Base-by-base conservation (phyloP, 64 coral and sea anemone genomes). In the Stylophora pistillata region DNA sequence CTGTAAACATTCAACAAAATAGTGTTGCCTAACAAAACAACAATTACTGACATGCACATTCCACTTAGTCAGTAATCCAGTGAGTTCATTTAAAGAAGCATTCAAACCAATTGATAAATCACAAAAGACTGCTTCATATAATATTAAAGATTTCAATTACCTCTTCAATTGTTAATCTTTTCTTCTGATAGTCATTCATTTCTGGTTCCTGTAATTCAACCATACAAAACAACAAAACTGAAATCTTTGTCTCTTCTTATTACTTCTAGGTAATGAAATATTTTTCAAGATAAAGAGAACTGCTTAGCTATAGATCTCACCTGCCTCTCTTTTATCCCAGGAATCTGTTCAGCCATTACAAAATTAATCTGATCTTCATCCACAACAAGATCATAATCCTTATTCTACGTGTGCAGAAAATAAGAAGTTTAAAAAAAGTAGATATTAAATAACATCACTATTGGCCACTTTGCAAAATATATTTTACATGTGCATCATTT, bases 281-380 rank as follows among this genome's bases (percentile, higher is more conserved):
- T 7, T 15, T 0, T 20, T 85, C 18, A 69, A 34, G 54, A 25
- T 27, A 15, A 14, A 74, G 7, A 47, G 37, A 47, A 47, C 7
- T 47, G 37, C 7, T 23, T 12, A 27, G 68, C 23, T 71, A 37
- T 37, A 65, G 5, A 53, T 41, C 72, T 52, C 74, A 99, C 97
- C 89, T 87, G 87, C 16, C 61, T 58, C 21, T 54, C 91, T 61
- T 93, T 87, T 23, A 90, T 95, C 21, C 97, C 97, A 78, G 97
- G 97, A 2, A 99, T 90, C 74, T 95, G 82, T 10, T 99, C 93
- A 55, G 94, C 90, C 97, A 99, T 95, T 15, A 99, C 97, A 99
- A 99, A 99, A 16, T 88, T 89, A 52, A 99, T 99, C 90, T 99
- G 97, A 30, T 99, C 93, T 80, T 98, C 97, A 74, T 99, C 97